Evolutionary conservation across 1,140 invertebrate species (phyloP), one percentile per base, ranked within the genome.

Genomic region (Contarinia nasturtii): DNA sequence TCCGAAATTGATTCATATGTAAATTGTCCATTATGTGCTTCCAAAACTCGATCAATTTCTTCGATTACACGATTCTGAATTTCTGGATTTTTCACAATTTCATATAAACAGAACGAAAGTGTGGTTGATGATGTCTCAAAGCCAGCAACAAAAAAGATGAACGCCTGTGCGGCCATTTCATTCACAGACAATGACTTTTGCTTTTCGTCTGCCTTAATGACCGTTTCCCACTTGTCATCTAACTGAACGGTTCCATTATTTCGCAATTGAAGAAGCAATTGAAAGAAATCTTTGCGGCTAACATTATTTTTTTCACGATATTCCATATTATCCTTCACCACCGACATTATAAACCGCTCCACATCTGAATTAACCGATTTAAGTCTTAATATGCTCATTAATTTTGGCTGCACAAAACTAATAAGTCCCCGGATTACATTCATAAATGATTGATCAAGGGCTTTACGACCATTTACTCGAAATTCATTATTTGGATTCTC

Each of bases 1-100:
- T 74, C 65, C 33, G 66, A 67, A 14, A 76, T 55, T 0, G 59
- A 60, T 7, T 77, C 74, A 51, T 75, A 77, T 10, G 61, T 69
- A 14, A 69, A 57, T 20, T 65, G 50, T 2, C 67, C 68, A 8
- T 59, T 52, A 45, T 69, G 54, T 27, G 64, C 65, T 0, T 54
- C 53, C n/a, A 71, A 52, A 3, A 72, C 63, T 4, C 55, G 50
- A 7, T 64, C 51, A 0, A 84, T 66, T 58, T 82, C 78, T 12
- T 70, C 54, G 10, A 71, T 60, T 0, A 77, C 53, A 52, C 63
- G 70, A 1, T 70, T 57, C 51, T 83, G 80, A 37, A 76, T 50
- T 7, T 69, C 66, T 22, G 57, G 64, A 54, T 70, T 54, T 22
- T 55, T 52, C 2, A 68, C 66, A 33, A 74, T 54, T 36, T 57